Percentiles rank a stretch among this genome's conserved stretches.
These are phyloP conservation scores for Acromyrmex echinatior DNA, from an alignment of 1,140 invertebrate species.

Conservation along the genomic window DNA sequence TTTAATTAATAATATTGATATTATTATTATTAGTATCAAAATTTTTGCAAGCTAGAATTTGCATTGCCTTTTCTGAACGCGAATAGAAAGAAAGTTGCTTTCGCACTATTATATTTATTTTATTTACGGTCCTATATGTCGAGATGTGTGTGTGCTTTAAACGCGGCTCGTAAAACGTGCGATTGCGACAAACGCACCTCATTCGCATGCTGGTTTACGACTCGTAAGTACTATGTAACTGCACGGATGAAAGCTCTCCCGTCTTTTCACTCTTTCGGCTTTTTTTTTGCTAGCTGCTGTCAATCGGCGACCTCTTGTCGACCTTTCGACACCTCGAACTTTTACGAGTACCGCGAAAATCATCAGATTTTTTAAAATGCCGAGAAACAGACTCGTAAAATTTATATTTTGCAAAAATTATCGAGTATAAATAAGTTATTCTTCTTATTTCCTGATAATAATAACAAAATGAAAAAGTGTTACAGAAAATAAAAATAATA, in stretches of 20 bases:
- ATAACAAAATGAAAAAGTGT: not conserved
- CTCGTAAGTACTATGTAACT: constrained; percentile 14
- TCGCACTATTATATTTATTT: not conserved
- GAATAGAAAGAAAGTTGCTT: not conserved
- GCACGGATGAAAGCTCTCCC: not conserved
- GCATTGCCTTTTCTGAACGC: not conserved
- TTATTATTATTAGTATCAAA: constrained; percentile 1
- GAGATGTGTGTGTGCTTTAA: not conserved
- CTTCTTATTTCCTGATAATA: not conserved
- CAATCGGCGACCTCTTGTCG: not conserved
- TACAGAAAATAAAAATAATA: not conserved
- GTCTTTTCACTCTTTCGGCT: not conserved
- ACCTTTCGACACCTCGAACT: not conserved
- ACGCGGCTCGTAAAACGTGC: constrained; percentile 1
- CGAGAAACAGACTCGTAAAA: not conserved
- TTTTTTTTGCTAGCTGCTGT: not conserved
- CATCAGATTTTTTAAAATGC: not conserved
- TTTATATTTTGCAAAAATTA: not conserved
- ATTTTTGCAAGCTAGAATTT: not conserved
- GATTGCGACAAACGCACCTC: constrained; percentile 22
- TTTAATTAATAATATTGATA: not conserved
- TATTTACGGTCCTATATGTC: not conserved
- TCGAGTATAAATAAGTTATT: no score
- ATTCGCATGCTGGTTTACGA: constrained; percentile 26
- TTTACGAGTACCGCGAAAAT: not conserved